Conservation (phyloP, 2,113 vertebrate genomes). For the Orientallactaga bullata region DNA sequence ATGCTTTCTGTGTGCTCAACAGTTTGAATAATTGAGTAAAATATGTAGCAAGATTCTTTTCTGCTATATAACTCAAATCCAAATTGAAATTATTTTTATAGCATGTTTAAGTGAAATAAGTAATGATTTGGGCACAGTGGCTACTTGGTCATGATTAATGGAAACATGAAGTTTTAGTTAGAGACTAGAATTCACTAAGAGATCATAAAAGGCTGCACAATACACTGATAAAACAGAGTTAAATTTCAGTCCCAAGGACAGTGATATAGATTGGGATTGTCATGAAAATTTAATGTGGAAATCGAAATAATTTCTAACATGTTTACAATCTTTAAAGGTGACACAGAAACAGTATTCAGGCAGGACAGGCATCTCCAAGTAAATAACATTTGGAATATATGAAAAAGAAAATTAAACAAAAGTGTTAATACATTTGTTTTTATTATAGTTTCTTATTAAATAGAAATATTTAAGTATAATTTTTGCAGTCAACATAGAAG, state of each 20-base stretch:
- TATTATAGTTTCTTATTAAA: constrained; percentile 1
- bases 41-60: neutral
- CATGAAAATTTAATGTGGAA: constrained; percentile 19
- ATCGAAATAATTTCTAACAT: constrained; percentile 52
- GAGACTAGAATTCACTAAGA: constrained; percentile 1
- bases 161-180: neutral
- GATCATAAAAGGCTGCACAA: neutral
- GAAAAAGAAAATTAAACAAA: neutral
- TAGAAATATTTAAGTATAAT: constrained; percentile 18
- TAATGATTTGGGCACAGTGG: neutral
- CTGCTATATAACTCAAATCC: constrained; percentile 12
- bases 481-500: neutral
- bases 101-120: constrained; percentile 36
- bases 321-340: constrained; percentile 17
- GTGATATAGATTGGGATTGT: neutral
- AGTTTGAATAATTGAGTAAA: constrained; percentile 54
- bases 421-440: constrained; percentile 33
- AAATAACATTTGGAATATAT: neutral
- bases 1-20: neutral
- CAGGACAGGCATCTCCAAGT: neutral
- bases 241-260: constrained; percentile 58
- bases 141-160: constrained; percentile 22
- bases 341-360: constrained; percentile 15
- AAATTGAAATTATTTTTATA: constrained; percentile 46
- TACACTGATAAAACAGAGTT: constrained; percentile 36